phyloP scores from a whole-genome alignment of 2,797 vertebrate genomes.

The Avahi laniger region DNA sequence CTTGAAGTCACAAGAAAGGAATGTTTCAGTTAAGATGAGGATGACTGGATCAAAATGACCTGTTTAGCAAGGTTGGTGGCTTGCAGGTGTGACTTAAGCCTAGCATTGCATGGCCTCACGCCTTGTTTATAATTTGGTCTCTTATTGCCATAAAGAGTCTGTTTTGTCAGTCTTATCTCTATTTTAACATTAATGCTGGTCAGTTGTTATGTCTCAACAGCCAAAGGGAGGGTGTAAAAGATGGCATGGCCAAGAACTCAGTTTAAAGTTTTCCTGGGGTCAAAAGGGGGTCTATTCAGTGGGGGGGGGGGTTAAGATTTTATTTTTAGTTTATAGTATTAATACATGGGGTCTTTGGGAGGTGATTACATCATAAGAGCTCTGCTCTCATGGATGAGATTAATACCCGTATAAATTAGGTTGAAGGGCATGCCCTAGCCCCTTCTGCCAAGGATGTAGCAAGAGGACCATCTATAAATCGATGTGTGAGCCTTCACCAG shows the following conservation, averaged over 20 bases:
- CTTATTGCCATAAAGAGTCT: background rate
- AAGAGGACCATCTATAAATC: background rate
- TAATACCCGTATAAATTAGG: background rate
- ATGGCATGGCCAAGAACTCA: background rate
- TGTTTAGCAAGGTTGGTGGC: background rate
- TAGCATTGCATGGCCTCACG: background rate
- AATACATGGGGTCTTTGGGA: background rate
- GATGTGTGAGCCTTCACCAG: background rate
- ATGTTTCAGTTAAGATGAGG: background rate
- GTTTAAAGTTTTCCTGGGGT: background rate
- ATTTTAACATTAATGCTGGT: background rate
- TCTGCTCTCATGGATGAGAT: background rate
- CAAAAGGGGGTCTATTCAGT: background rate
- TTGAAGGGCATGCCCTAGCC: too few relatives aligned
- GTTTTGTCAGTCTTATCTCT: background rate
- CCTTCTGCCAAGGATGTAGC: background rate
- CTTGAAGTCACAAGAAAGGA: background rate
- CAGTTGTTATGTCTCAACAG: background rate
- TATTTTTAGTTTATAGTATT: background rate
- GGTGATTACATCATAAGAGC: background rate
- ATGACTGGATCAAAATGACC: background rate
- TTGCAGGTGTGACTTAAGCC: background rate
- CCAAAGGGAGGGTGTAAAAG: background rate
- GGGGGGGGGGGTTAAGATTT: background rate
- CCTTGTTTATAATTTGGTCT: background rate